Percentiles rank a stretch among this genome's conserved stretches.
Evolutionary conservation across 2,888 invertebrate species (phyloP).

Genomic region (Habrosyne pyritoides): DNA sequence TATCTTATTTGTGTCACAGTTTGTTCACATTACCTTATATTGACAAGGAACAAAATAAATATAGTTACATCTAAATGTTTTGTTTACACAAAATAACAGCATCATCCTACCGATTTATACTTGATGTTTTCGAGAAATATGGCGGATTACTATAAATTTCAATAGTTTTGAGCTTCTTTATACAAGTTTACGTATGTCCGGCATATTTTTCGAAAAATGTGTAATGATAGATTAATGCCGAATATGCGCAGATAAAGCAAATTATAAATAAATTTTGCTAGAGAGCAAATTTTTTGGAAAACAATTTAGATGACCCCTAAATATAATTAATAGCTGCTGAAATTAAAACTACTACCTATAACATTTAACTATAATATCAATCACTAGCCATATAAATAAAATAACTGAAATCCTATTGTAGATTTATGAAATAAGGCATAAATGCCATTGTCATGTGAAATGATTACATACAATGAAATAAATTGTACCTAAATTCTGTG

Average conservation of each 20-base stretch:
- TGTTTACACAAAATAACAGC: neutral
- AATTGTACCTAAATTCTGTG: slow-evolving; percentile 16
- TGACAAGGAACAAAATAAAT: neutral
- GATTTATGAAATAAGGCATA: slow-evolving; percentile 15
- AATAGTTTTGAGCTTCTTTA: no score
- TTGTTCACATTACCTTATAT: neutral
- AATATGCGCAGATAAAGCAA: neutral
- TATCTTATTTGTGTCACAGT: neutral
- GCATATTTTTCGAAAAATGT: no score
- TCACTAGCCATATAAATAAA: slow-evolving; percentile 4
- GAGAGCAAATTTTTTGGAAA: neutral
- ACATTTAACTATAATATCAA: neutral
- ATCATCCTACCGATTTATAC: no score
- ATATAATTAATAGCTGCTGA: neutral
- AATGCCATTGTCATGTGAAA: slow-evolving; percentile 33
- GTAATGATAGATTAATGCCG: no score
- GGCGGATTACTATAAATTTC: no score
- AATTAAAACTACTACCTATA: neutral
- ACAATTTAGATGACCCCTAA: slow-evolving; percentile 5
- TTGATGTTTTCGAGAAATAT: no score
- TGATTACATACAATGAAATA: slow-evolving; percentile 11
- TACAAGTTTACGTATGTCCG: no score
- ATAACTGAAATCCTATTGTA: neutral
- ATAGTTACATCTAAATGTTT: no score
- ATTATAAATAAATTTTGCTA: neutral